Conservation (phyloP, 2,113 vertebrate species). For the Ailurus styani region DNA sequence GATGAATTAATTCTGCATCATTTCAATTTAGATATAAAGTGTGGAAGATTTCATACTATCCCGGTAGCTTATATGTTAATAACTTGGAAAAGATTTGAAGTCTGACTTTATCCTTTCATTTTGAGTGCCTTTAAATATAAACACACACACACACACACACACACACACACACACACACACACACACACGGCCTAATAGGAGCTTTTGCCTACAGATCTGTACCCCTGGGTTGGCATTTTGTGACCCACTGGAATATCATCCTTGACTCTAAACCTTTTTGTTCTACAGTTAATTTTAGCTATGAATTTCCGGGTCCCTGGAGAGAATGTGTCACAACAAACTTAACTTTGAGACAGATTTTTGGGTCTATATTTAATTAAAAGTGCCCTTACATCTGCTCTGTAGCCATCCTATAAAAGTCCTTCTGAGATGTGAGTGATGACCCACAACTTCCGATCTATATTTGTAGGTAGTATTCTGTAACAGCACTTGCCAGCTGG, state of each 20-base stretch:
- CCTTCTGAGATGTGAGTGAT: constrained; percentile 60
- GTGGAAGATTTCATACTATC: not conserved
- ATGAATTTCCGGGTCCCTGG: constrained; percentile 57
- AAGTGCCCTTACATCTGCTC: constrained; percentile 75
- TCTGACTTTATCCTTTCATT: constrained; percentile 37
- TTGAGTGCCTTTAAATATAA: constrained; percentile 6
- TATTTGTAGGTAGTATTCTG: constrained; percentile 65
- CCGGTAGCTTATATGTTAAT: constrained; percentile 14
- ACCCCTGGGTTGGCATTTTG: not conserved
- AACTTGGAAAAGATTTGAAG: constrained; percentile 38
- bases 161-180: not conserved
- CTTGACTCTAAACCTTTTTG: constrained; percentile 54
- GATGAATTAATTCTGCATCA: not conserved
- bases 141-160: not conserved
- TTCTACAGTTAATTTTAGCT: constrained; percentile 56
- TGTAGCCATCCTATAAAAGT: constrained; percentile 68
- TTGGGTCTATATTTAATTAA: constrained; percentile 78
- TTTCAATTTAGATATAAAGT: constrained; percentile 1
- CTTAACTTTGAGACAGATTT: constrained; percentile 69
- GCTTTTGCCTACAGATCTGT: not conserved
- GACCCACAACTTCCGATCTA: constrained; percentile 64
- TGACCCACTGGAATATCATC: not conserved
- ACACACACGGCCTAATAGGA: not conserved
- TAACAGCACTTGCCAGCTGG: constrained; percentile 72
- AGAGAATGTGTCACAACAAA: constrained; percentile 57